Evolutionary conservation across 2,797 vertebrate species (phyloP), one percentile per base, ranked within the genome.

Genomic region (Molossus molossus): DNA sequence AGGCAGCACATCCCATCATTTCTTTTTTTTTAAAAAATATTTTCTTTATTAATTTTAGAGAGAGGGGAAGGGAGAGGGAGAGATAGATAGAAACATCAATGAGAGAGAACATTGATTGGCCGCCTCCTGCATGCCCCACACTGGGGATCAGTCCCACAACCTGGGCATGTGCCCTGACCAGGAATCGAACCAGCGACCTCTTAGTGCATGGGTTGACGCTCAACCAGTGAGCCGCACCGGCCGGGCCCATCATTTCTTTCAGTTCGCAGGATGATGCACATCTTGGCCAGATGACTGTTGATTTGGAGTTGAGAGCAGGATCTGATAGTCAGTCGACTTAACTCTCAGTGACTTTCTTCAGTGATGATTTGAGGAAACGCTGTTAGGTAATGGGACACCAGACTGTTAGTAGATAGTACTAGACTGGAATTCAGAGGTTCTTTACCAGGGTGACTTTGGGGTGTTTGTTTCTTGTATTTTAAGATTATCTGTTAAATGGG

Each of bases 401-500:
- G 27, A 48, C 6, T 60, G 20, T 69, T 33, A 33, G 45, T 82
- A 57, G 33, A 27, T 48, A 7, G 29, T 25, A 84, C 60, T 48
- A 37, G 62, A 29, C 33, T 90, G 76, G 29, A 67, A 87, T 94
- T 90, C 53, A 70, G 65, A 90, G 62, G 21, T 87, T 69, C 50
- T 62, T 76, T 87, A 65, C 33, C 5, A 50, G 14, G 48, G n/a
- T 45, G 37, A 70, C 67, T 87, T 93, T 90, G 58, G 29, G 60
- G 72, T 84, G 21, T 33, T 87, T 87, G 25, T 40, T 90, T 37
- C 57, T 85, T 93, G 17, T 70, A 81, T 76, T 93, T 93, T 67
- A 88, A 69, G 79, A 62, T 91, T 62, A 25, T 77, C 64, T 84
- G 37, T 81, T 92, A n/a, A 69, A n/a, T 62, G 76, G 76, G 11